Evolutionary conservation across 2,888 invertebrate genomes (phyloP).

Genomic region (Volucella inanis): DNA sequence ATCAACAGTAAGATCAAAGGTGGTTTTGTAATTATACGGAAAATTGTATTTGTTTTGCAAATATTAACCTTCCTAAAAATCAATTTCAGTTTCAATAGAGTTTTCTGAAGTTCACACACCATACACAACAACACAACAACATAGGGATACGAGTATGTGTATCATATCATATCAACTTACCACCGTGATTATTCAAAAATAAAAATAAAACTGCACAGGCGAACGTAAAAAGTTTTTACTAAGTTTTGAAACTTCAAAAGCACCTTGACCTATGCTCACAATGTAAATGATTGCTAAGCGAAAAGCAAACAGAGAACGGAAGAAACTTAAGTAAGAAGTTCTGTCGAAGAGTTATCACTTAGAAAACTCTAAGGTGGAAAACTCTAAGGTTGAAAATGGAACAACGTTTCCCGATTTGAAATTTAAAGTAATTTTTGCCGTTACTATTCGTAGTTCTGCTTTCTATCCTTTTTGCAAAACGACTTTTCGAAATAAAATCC

Average conservation of each 20-base stretch:
- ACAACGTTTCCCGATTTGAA: conserved; percentile 25
- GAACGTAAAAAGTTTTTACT: conserved; percentile 23
- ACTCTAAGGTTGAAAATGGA: conserved; percentile 20
- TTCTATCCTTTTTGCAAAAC: conserved; percentile 10
- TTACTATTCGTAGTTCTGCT: background rate
- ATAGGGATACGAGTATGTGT: background rate
- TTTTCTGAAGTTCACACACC: background rate
- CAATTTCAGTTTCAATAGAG: conserved; percentile 26
- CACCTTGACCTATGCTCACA: conserved; percentile 26
- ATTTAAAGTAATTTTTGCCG: conserved; percentile 30
- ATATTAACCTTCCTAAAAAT: conserved; percentile 15
- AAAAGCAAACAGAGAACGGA: conserved; percentile 32
- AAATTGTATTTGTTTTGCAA: conserved; percentile 9
- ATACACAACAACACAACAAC: background rate
- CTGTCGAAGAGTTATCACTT: conserved; percentile 38
- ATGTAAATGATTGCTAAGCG: conserved; percentile 30
- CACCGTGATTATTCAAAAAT: conserved; percentile 7
- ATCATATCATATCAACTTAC: background rate
- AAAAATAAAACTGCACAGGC: conserved; percentile 6
- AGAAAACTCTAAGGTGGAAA: conserved; percentile 20
- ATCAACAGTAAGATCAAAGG: too few relatives aligned
- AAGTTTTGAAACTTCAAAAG: conserved; percentile 15
- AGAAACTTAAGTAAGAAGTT: conserved; percentile 41
- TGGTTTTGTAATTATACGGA: too few relatives aligned
- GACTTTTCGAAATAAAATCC: conserved; percentile 38